A percentile compares a stretch with the other conserved stretches of the same genome.
Conservation (phyloP, 2,113 vertebrate species). For the Elephantulus edwardii region DNA sequence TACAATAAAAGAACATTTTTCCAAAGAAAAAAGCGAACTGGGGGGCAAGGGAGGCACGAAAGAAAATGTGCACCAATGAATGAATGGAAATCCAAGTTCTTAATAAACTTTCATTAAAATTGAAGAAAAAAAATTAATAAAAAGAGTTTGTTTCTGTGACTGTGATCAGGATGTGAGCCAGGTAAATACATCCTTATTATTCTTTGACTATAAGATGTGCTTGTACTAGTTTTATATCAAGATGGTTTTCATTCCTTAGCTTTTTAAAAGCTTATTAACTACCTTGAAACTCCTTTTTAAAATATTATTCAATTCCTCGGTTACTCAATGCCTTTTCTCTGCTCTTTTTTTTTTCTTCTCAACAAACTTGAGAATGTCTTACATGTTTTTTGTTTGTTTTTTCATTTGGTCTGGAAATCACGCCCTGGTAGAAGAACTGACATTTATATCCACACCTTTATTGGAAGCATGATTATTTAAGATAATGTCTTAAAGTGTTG, state of each 20-base stretch:
- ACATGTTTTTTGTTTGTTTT: not conserved
- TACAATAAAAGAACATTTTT: too few species aligned
- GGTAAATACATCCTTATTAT: not conserved
- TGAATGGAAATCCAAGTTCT: too few species aligned
- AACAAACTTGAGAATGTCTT: not conserved
- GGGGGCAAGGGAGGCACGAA: too few species aligned
- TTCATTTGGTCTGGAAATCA: slow-evolving; percentile 29
- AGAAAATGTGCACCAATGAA: too few species aligned
- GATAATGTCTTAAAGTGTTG: slow-evolving; percentile 38
- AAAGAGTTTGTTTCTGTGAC: not conserved
- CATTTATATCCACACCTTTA: not conserved
- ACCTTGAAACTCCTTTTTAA: not conserved
- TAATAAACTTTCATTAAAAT: too few species aligned
- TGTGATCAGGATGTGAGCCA: not conserved
- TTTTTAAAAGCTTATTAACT: slow-evolving; percentile 25
- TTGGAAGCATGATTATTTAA: slow-evolving; percentile 40
- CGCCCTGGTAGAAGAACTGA: slow-evolving; percentile 9
- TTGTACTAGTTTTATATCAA: not conserved
- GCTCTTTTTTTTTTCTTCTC: not conserved
- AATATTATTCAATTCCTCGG: not conserved
- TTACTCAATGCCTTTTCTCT: not conserved
- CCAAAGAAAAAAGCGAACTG: too few species aligned
- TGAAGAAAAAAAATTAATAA: not conserved
- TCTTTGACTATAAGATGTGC: not conserved
- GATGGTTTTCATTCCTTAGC: not conserved